Base-by-base conservation (phyloP, 1,140 invertebrate species). In the Helicoverpa zea region DNA sequence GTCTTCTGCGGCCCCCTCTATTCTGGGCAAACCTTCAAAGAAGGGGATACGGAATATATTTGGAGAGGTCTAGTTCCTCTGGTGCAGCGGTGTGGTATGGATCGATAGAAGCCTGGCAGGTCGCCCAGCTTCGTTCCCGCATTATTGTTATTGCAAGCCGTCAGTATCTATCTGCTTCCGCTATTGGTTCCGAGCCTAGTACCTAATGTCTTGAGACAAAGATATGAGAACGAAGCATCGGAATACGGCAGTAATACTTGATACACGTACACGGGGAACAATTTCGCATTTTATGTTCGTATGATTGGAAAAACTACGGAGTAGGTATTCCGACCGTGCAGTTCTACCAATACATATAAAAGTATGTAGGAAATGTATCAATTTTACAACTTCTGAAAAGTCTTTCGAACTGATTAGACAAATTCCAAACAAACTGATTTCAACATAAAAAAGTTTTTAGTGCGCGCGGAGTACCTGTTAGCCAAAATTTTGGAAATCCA, bases 81-180 rank as follows among this genome's bases (percentile, higher is more conserved):
- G 93, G 93, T 86, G 81, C 79, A 85, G 88, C 88, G 76, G 81
- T 84, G 82, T 81, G 83, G 75, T 81, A 76, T 83, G 90, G 93
- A 93, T 93, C 92, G 89, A 93, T 93, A 92, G 88, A 84, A 89
- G 84, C 85, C 92, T 94, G 93, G 93, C 93, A 94, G 91, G 90
- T 93, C 92, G 92, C 93, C 93, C 90, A 90, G 89, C 88, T 89
- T 56, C 87, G 88, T 89, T 87, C 88, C 89, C 92, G 88, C 93
- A 92, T 94, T 94, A 94, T 94, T 94, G 92, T 94, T 94, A 94
- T 94, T 93, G 91, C 91, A 87, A 91, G 85, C 86, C 89, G 88
- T 89, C 88, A 87, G 89, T 90, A 88, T 93, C 91, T 91, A 87
- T 87, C 79, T 86, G 80, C 86, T 92, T 90, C 89, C 89, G 86